phyloP scores from a whole-genome alignment of 2,113 vertebrate genomes.

The Dryoscopus gambensis region DNA sequence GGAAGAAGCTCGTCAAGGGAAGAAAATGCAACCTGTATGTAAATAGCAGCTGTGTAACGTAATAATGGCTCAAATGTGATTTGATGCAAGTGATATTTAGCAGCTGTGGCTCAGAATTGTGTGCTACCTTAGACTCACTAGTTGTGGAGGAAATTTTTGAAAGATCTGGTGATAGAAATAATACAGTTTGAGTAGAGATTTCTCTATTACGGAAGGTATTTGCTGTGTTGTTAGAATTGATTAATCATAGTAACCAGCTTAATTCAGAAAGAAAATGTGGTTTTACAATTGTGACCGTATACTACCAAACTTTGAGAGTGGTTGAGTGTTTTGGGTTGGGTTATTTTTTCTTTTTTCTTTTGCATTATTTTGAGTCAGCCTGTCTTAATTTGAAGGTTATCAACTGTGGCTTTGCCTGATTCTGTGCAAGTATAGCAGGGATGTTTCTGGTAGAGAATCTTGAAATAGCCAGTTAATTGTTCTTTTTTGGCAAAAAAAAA shows the following conservation, averaged over 20 bases:
- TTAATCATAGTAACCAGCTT: background rate
- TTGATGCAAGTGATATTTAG: background rate
- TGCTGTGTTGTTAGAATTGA: background rate
- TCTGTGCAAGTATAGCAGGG: background rate
- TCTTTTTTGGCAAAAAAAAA: background rate
- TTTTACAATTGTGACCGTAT: background rate
- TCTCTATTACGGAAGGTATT: background rate
- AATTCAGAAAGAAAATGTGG: background rate
- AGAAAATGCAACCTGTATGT: constrained; percentile 74
- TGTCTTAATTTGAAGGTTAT: background rate
- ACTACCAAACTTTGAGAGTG: background rate
- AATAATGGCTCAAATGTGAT: background rate
- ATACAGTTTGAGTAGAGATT: background rate
- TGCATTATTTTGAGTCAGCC: background rate
- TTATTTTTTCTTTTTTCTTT: background rate
- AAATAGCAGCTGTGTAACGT: background rate
- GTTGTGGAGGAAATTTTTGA: background rate
- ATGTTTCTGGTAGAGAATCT: background rate
- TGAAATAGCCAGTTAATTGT: background rate
- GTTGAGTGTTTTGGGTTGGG: background rate
- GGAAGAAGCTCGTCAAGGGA: constrained; percentile 68
- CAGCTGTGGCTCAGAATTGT: background rate
- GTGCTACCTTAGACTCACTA: background rate
- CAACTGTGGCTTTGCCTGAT: background rate
- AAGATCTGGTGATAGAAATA: background rate